phyloP scores from a whole-genome alignment of 2,797 vertebrate species.

The Gadopsis marmoratus region DNA sequence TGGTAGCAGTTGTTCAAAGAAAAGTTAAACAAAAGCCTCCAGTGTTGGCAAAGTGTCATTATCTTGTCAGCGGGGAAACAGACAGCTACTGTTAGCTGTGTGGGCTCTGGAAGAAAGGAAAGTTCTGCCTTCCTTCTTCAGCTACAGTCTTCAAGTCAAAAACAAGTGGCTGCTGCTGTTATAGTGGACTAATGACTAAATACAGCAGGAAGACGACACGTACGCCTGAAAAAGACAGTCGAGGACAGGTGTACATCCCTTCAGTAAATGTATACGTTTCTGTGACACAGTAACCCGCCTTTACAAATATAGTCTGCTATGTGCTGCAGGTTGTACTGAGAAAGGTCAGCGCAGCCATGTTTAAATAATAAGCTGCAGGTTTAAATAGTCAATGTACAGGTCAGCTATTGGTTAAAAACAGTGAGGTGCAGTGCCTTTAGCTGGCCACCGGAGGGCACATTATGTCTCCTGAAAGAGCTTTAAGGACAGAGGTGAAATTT shows the following conservation, averaged over 20 bases:
- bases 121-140: slow-evolving; percentile 9
- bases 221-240: background rate
- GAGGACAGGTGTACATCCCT: background rate
- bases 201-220: background rate
- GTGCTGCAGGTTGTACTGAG: background rate
- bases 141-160: background rate
- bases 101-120: slow-evolving; percentile 31
- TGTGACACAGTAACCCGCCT: background rate
- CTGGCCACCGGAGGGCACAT: slow-evolving; percentile 48
- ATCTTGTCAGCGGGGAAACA: slow-evolving; percentile 63
- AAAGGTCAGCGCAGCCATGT: too few relatives aligned
- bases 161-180: slow-evolving; percentile 4
- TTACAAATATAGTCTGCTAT: background rate
- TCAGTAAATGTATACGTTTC: too few relatives aligned
- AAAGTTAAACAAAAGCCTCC: slow-evolving; percentile 57
- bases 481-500: background rate
- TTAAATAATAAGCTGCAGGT: background rate
- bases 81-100: slow-evolving; percentile 38
- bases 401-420: background rate
- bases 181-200: background rate
- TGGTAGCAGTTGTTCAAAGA: slow-evolving; percentile 49
- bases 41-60: slow-evolving; percentile 62
- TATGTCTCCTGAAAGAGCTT: slow-evolving; percentile 10
- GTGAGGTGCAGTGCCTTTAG: background rate
- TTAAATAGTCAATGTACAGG: background rate